These are phyloP conservation scores for Pantherophis vulpinus DNA, from an alignment of 2,797 vertebrate genomes.

Conservation along the genomic window DNA sequence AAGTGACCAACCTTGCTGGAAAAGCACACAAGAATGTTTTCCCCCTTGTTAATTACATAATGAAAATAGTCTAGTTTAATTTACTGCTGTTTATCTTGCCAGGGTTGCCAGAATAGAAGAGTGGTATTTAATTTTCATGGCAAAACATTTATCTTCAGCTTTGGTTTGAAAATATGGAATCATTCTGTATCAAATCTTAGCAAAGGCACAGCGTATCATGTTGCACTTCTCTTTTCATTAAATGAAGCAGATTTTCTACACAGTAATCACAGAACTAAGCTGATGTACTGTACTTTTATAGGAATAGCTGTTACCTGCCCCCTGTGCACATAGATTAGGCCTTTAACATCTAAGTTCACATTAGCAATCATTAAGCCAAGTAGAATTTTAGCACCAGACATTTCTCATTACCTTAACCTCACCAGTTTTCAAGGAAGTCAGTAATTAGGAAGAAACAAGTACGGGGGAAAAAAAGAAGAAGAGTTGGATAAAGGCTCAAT, in stretches of 20 bases:
- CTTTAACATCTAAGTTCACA: too few species aligned
- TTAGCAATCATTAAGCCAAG: background rate
- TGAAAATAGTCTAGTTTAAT: background rate
- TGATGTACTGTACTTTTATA: background rate
- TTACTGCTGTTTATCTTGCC: background rate
- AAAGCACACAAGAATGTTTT: background rate
- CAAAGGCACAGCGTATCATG: background rate
- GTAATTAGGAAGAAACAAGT: background rate
- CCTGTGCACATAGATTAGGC: background rate
- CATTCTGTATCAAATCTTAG: background rate
- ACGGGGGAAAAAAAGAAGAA: background rate
- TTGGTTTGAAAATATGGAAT: background rate
- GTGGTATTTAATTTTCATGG: conserved; percentile 6
- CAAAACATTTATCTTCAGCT: conserved; percentile 3
- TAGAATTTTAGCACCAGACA: too few species aligned
- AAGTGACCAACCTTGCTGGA: background rate
- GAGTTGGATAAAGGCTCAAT: background rate
- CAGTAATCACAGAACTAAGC: background rate
- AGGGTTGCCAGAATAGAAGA: background rate
- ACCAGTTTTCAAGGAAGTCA: background rate
- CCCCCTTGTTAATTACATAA: background rate
- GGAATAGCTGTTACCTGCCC: background rate
- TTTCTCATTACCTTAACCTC: background rate
- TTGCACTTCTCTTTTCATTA: background rate
- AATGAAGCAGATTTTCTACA: accelerated